A percentile compares a stretch with the other conserved stretches of the same genome.
phyloP scores from a whole-genome alignment of 2,888 invertebrate species.

The Galerucella nymphaeae region DNA sequence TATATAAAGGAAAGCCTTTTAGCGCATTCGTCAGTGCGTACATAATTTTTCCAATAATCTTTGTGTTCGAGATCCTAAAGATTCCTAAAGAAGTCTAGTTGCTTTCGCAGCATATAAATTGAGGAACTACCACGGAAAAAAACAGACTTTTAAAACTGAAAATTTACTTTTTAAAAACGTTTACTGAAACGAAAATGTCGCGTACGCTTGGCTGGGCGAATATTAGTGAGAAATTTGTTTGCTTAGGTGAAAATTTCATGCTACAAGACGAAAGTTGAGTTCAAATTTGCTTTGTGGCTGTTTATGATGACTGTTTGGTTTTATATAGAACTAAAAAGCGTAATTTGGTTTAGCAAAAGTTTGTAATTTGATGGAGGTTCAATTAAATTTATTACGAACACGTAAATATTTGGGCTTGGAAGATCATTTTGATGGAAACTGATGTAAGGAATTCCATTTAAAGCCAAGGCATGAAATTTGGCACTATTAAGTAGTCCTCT shows the following conservation, averaged over 20 bases:
- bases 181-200: slow-evolving; percentile 12
- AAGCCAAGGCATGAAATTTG: too few relatives aligned
- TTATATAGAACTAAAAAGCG: background rate
- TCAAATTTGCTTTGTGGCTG: background rate
- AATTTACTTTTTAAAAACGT: background rate
- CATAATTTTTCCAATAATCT: background rate
- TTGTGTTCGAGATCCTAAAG: too few relatives aligned
- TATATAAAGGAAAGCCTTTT: too few relatives aligned
- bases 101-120: background rate
- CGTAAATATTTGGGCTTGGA: too few relatives aligned
- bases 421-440: too few relatives aligned
- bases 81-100: too few relatives aligned
- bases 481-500: too few relatives aligned
- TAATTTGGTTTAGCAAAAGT: background rate
- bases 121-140: background rate
- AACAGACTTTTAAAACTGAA: background rate
- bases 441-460: too few relatives aligned
- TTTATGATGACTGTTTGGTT: background rate
- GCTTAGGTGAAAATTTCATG: slow-evolving; percentile 11
- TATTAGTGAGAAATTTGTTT: slow-evolving; percentile 15
- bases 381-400: too few relatives aligned
- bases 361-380: background rate
- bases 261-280: background rate
- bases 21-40: too few relatives aligned
- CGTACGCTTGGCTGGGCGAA: slow-evolving; percentile 1